Conservation (phyloP, 30 jellyfish, hydroid and myxozoan species). For the Aurelia aurita complex sp. Pacific region DNA sequence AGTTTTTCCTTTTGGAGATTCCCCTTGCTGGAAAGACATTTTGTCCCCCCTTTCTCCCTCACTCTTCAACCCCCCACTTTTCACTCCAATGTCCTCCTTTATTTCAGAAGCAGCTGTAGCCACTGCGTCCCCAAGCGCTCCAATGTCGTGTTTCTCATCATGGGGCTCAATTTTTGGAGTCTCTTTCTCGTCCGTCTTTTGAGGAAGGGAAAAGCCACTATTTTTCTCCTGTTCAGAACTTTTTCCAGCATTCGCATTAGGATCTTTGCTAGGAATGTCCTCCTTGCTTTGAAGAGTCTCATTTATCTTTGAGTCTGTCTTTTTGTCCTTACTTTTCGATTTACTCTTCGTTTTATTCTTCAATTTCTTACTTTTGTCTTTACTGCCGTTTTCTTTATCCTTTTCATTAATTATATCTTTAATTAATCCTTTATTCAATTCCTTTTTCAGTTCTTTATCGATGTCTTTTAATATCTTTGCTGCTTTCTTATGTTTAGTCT, state of each 20-base stretch:
- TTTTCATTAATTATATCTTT: background rate
- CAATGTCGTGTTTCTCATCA: constrained; percentile 37
- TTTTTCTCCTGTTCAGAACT: background rate
- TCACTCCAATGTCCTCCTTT: constrained; percentile 4
- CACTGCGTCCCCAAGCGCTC: constrained; percentile 35
- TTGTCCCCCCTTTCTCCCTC: background rate
- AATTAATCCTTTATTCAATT: background rate
- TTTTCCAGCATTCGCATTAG: background rate
- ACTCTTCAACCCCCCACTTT: background rate
- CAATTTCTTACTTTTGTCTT: background rate
- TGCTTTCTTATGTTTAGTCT: background rate
- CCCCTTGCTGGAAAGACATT: background rate
- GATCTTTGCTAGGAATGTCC: background rate
- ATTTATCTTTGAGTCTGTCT: background rate
- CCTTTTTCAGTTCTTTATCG: constrained; percentile 10
- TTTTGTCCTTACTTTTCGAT: background rate
- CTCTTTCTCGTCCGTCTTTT: constrained; percentile 38
- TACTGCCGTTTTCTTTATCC: background rate
- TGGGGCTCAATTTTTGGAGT: constrained; percentile 48
- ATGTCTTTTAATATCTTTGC: background rate
- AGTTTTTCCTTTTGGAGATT: background rate
- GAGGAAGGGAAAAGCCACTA: background rate
- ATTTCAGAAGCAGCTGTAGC: background rate
- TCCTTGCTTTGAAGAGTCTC: background rate
- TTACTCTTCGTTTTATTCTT: constrained; percentile 5